Percentiles rank a stretch among this genome's conserved stretches.
phyloP scores from a whole-genome alignment of 2,113 vertebrate species.

The Myotis davidii region DNA sequence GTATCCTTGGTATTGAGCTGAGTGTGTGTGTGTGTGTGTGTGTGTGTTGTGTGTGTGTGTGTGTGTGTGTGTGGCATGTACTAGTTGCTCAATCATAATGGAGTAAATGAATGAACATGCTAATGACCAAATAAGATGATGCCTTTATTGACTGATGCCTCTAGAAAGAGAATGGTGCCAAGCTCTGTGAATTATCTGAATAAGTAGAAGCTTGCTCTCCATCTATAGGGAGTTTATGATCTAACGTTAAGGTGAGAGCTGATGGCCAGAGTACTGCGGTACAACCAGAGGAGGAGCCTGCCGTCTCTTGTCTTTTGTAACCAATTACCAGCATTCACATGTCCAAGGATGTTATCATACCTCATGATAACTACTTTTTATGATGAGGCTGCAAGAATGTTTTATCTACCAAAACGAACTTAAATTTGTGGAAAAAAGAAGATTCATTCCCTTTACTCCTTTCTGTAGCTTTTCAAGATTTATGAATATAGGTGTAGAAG shows the following conservation, averaged over 20 bases:
- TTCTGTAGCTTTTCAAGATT: constrained; percentile 53
- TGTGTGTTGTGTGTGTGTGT: not conserved
- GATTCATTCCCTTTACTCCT: not conserved
- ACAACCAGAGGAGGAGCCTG: not conserved
- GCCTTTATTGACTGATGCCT: not conserved
- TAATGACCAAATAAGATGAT: not conserved
- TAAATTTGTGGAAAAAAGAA: not conserved
- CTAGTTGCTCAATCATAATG: not conserved
- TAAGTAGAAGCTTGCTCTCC: not conserved
- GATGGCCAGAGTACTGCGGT: not conserved
- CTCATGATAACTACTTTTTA: constrained; percentile 13
- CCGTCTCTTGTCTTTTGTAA: not conserved
- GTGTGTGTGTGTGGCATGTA: not conserved
- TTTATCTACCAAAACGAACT: constrained; percentile 9
- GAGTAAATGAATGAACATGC: not conserved
- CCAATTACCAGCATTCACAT: not conserved
- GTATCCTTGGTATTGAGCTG: not conserved
- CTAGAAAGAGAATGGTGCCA: not conserved
- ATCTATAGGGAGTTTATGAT: not conserved
- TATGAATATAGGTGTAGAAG: not conserved
- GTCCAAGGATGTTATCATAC: not conserved
- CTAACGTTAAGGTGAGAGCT: not conserved
- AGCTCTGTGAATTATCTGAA: not conserved
- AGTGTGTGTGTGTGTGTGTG: not conserved
- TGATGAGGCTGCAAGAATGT: not conserved